Percentiles rank a stretch among this genome's conserved stretches.
phyloP scores from a whole-genome alignment of 2,888 invertebrate genomes.

The Leptopterna dolabrata region DNA sequence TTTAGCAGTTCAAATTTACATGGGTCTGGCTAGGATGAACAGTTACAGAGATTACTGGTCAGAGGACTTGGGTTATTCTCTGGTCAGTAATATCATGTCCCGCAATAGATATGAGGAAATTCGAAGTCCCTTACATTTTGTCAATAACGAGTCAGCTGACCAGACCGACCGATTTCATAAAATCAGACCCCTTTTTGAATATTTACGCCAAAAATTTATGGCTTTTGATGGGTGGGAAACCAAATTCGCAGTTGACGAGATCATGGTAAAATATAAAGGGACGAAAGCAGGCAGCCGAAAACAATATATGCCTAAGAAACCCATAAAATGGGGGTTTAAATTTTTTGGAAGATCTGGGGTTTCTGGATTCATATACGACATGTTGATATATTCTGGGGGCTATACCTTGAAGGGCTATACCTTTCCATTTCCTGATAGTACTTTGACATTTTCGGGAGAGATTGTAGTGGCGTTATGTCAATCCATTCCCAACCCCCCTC shows the following conservation, averaged over 20 bases:
- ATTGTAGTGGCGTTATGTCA: slow-evolving; percentile 63
- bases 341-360: slow-evolving; percentile 65
- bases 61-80: not conserved
- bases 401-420: slow-evolving; percentile 62
- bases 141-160: not conserved
- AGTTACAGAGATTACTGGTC: not conserved
- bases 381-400: slow-evolving; percentile 64
- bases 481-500: not conserved
- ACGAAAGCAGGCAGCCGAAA: slow-evolving; percentile 64
- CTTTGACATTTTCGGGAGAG: slow-evolving; percentile 63
- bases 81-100: not conserved
- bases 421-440: slow-evolving; percentile 62
- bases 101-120: too few relatives aligned
- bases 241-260: slow-evolving; percentile 64
- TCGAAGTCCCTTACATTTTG: not conserved
- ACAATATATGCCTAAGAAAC: too few relatives aligned
- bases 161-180: not conserved
- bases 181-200: not conserved
- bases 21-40: not conserved
- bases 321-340: slow-evolving; percentile 66
- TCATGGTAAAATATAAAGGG: slow-evolving; percentile 66
- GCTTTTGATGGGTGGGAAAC: not conserved
- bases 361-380: too few relatives aligned
- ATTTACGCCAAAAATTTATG: slow-evolving; percentile 33
- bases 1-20: not conserved